Percentiles rank a stretch among this genome's conserved stretches.
Conservation (phyloP, 2,113 vertebrate genomes). For the Eira barbara region DNA sequence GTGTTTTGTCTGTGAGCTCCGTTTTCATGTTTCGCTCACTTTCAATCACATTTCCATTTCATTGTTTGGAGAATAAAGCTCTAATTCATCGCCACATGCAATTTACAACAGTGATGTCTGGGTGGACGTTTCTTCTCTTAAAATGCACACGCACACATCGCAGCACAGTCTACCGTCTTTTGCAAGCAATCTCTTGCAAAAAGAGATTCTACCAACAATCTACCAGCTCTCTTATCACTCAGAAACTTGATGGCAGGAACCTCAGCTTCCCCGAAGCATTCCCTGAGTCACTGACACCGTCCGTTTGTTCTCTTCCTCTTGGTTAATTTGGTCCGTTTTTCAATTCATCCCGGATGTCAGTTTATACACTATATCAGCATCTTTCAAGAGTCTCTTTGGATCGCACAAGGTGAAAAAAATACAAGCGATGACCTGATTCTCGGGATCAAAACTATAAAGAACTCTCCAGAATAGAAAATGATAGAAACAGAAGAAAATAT, state of each 20-base stretch:
- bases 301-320: slow-evolving; percentile 28
- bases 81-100: not conserved
- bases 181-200: not conserved
- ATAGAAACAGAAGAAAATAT: not conserved
- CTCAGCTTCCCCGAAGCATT: slow-evolving; percentile 46
- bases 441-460: slow-evolving; percentile 36
- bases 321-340: slow-evolving; percentile 55
- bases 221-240: slow-evolving; percentile 45
- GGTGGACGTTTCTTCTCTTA: not conserved
- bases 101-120: slow-evolving; percentile 6
- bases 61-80: slow-evolving; percentile 40
- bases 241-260: slow-evolving; percentile 45
- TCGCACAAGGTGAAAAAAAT: not conserved
- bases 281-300: slow-evolving; percentile 1
- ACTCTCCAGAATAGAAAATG: not conserved
- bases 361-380: not conserved
- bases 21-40: slow-evolving; percentile 42
- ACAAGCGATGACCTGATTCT: not conserved
- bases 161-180: not conserved
- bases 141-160: not conserved
- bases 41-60: slow-evolving; percentile 48
- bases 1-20: not conserved
- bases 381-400: not conserved
- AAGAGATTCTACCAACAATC: not conserved
- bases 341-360: not conserved